Percentiles rank a stretch among this genome's conserved stretches.
Conservation (phyloP, 30 jellyfish, hydroid and myxozoan species). For the Aurelia aurita complex sp. Pacific region DNA sequence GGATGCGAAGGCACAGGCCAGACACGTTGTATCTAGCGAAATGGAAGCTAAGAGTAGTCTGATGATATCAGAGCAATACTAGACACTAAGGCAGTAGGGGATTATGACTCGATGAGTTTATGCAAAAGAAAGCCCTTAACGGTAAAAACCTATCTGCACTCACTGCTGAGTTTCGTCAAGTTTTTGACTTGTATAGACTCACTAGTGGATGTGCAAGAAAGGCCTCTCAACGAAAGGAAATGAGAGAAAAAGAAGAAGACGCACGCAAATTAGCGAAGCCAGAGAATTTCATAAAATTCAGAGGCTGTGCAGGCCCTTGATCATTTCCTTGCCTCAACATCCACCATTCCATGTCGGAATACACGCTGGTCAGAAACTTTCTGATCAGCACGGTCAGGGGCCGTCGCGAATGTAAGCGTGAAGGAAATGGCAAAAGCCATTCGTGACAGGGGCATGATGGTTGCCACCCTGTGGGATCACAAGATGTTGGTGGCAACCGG, state of each 20-base stretch:
- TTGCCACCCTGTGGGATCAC: conserved; percentile 16
- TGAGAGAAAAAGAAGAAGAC: conserved; percentile 21
- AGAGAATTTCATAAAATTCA: conserved; percentile 5
- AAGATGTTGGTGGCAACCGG: conserved; percentile 42
- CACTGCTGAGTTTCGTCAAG: conserved; percentile 15
- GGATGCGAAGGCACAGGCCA: background rate
- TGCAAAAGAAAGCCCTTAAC: conserved; percentile 27
- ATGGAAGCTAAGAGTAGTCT: background rate
- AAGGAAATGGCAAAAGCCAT: background rate
- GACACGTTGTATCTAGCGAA: background rate
- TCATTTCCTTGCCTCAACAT: background rate
- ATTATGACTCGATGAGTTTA: conserved; percentile 16
- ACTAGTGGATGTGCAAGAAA: background rate
- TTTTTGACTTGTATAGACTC: conserved; percentile 3
- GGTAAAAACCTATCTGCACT: conserved; percentile 26
- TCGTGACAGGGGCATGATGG: background rate
- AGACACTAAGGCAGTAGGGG: too few species aligned
- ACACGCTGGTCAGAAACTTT: conserved; percentile 13
- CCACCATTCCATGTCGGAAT: background rate
- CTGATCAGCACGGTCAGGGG: conserved; percentile 15
- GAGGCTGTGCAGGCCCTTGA: background rate
- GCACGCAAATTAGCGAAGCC: conserved; percentile 15
- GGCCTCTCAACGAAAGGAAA: background rate
- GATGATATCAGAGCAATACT: too few species aligned
- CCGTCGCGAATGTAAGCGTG: conserved; percentile 31